A percentile compares a stretch with the other conserved stretches of the same genome.
These are phyloP conservation scores for Drosophila santomea DNA, from an alignment of 1,140 invertebrate species.

Conservation along the genomic window DNA sequence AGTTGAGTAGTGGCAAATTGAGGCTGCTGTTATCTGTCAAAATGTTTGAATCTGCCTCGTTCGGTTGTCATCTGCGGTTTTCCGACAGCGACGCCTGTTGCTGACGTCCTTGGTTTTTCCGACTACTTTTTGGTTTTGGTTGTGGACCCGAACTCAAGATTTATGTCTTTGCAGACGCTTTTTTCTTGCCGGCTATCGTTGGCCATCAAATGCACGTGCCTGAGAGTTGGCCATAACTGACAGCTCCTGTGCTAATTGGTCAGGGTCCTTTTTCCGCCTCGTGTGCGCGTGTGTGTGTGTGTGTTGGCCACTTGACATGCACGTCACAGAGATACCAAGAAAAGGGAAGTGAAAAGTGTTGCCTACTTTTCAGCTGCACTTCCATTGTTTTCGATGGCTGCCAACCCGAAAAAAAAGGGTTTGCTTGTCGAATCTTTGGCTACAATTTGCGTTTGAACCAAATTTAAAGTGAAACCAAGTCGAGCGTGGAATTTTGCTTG, in stretches of 20 bases:
- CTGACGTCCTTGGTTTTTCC: conserved; percentile 44
- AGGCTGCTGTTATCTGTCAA: conserved; percentile 35
- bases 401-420: conserved; percentile 35
- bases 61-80: conserved; percentile 38
- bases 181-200: conserved; percentile 41
- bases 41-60: conserved; percentile 31
- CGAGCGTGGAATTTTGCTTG: conserved; percentile 43
- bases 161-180: conserved; percentile 60
- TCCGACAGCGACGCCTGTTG: conserved; percentile 55
- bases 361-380: conserved; percentile 24
- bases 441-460: conserved; percentile 5
- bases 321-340: conserved; percentile 47
- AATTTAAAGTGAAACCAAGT: conserved; percentile 27
- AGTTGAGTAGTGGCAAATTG: conserved; percentile 5
- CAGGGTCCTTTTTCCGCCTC: conserved; percentile 15
- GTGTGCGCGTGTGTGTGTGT: conserved; percentile 13
- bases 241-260: conserved; percentile 67
- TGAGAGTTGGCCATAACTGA: conserved; percentile 46
- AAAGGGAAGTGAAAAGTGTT: conserved; percentile 25
- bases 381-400: conserved; percentile 32
- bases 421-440: conserved; percentile 35
- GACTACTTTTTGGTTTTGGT: neutral
- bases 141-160: conserved; percentile 52
- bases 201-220: conserved; percentile 74
- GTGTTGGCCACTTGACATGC: conserved; percentile 53